Base-by-base conservation (phyloP, 2,888 invertebrate species). In the Drosophila borborema region DNA sequence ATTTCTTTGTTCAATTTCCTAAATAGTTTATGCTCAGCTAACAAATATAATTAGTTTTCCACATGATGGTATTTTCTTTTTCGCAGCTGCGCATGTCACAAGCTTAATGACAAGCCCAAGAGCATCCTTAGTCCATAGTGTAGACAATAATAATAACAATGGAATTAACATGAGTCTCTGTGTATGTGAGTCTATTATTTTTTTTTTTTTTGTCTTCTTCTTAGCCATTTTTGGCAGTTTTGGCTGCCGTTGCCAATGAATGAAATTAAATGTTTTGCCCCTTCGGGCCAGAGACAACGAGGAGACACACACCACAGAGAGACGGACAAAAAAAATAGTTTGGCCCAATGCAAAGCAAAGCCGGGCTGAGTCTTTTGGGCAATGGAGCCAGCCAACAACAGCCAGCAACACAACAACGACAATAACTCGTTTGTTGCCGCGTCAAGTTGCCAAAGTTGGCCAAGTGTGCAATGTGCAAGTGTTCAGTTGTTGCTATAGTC, bases 371-470 rank as follows among this genome's bases (percentile, higher is more conserved):
- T 48, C 41, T 75, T 80, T 80, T 82, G 71, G 79, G 28, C 64
- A 75, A 64, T 40, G 31, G 41, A 68, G 56, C 56, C 59, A 60
- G 41, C 41, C 41, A 41, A n/a, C 41, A n/a, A n/a, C n/a, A n/a
- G 36, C 12, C 10, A 34, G 23, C 46, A 34, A 12, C 18, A 53
- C 59, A 61, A 48, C 49, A 53, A 56, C 77, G 79, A 74, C 51
- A 49, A 31, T 64, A 77, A 88, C 82, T 82, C 71, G 88, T 82
- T 82, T 85, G 72, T 63, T 77, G 80, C 58, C 77, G 78, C 90
- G 82, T 85, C 82, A 79, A 83, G 88, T 88, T 85, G 85, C 90
- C 85, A 90, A 88, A 90, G 77, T 90, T 85, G 90, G 90, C 90
- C 90, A 90, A 85, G 90, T 88, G 85, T 88, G 85, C 85, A 89